These are phyloP conservation scores for Alviniconcha marisindica DNA, from an alignment of 1,140 invertebrate species.

Conservation along the genomic window DNA sequence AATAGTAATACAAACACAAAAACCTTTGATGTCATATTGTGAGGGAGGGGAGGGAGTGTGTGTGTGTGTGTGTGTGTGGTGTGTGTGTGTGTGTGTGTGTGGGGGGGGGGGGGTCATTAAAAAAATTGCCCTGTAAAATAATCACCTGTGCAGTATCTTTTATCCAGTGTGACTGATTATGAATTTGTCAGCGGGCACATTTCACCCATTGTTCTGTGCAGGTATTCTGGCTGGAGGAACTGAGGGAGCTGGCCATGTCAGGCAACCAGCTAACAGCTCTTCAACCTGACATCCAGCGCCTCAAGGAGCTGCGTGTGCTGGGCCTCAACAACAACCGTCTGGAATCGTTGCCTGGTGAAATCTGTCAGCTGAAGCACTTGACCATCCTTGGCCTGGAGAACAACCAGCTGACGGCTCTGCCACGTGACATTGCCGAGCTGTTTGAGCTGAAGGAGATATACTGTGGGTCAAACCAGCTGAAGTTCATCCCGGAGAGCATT, in stretches of 20 bases:
- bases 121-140: no score
- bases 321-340: slow-evolving; percentile 71
- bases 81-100: no score
- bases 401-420: slow-evolving; percentile 62
- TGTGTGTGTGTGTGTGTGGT: no score
- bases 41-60: no score
- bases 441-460: slow-evolving; percentile 68
- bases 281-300: slow-evolving; percentile 64
- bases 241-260: slow-evolving; percentile 66
- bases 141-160: no score
- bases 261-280: slow-evolving; percentile 65
- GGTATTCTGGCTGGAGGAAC: slow-evolving; percentile 67
- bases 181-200: no score
- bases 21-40: no score
- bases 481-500: slow-evolving; percentile 65
- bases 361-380: slow-evolving; percentile 59
- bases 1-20: no score
- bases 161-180: no score
- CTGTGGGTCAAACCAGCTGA: slow-evolving; percentile 67
- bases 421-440: slow-evolving; percentile 67
- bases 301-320: slow-evolving; percentile 64
- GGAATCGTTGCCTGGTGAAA: slow-evolving; percentile 62
- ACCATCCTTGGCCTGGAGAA: slow-evolving; percentile 68
- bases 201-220: slow-evolving; percentile 19
- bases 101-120: no score